Conservation (phyloP, 1,140 invertebrate species). For the Drosophila busckii region DNA sequence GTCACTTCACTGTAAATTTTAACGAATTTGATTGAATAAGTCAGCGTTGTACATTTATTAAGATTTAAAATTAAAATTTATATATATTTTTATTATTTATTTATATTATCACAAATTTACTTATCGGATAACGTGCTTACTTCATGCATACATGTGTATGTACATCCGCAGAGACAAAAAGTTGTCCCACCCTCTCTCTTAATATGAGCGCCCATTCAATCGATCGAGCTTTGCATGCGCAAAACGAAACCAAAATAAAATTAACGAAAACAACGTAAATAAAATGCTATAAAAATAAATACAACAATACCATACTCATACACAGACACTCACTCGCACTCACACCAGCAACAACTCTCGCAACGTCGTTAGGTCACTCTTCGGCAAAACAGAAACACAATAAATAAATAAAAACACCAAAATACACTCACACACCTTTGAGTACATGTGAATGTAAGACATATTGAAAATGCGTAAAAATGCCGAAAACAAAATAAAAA, state of each 20-base stretch:
- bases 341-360: slow-evolving; percentile 10
- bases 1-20: too few relatives aligned
- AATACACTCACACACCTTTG: slow-evolving; percentile 47
- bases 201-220: slow-evolving; percentile 64
- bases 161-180: slow-evolving; percentile 6
- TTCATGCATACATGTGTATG: slow-evolving; percentile 1
- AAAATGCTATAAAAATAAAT: slow-evolving; percentile 50
- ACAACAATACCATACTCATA: slow-evolving; percentile 61
- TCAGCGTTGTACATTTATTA: too few relatives aligned
- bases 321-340: slow-evolving; percentile 37
- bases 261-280: slow-evolving; percentile 65
- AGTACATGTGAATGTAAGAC: too few relatives aligned
- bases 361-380: slow-evolving; percentile 52
- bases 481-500: slow-evolving; percentile 46
- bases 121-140: slow-evolving; percentile 1
- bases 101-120: too few relatives aligned
- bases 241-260: slow-evolving; percentile 75
- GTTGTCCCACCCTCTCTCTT: slow-evolving; percentile 25
- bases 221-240: slow-evolving; percentile 69
- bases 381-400: slow-evolving; percentile 69
- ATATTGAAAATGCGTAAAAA: slow-evolving; percentile 75
- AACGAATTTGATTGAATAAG: too few relatives aligned
- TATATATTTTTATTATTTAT: slow-evolving; percentile 18
- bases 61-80: too few relatives aligned
- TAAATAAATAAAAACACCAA: slow-evolving; percentile 75